Percentiles rank a stretch among this genome's conserved stretches.
Conservation (phyloP, 2,797 vertebrate genomes). For the Lacerta viridis region DNA sequence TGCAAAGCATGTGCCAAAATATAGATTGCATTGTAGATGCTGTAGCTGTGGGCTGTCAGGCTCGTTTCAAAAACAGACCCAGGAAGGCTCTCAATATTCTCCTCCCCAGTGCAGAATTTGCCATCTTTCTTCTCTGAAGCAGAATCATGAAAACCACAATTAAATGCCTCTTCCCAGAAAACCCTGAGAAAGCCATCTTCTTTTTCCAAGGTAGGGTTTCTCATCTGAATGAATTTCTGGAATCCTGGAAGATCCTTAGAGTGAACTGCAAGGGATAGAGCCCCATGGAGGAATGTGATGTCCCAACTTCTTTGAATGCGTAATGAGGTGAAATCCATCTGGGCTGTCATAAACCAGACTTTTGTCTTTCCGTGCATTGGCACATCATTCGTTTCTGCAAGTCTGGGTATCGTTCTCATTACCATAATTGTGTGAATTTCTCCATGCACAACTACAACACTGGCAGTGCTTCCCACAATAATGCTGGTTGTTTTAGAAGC, state of each 20-base stretch:
- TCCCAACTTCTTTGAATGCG: not conserved
- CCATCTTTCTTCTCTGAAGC: not conserved
- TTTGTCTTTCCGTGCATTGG: not conserved
- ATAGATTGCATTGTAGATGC: not conserved
- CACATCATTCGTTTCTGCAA: not conserved
- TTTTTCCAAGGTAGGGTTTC: not conserved
- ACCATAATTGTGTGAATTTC: not conserved
- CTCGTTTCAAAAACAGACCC: not conserved
- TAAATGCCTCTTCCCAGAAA: not conserved
- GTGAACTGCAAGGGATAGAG: not conserved
- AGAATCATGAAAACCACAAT: not conserved
- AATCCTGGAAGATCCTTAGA: not conserved
- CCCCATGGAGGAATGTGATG: not conserved
- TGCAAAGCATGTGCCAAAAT: not conserved
- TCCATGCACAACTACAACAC: not conserved
- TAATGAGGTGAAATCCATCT: not conserved
- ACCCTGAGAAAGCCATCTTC: not conserved
- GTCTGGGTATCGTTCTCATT: not conserved
- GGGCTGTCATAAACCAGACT: not conserved
- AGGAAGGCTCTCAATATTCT: not conserved
- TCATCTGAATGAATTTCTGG: not conserved
- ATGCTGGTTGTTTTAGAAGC: rapidly evolving
- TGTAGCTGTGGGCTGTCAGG: not conserved
- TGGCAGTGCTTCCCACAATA: not conserved
- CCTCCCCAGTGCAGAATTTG: not conserved